Conservation (phyloP, 2,113 vertebrate genomes). For the Gila orcuttii region DNA sequence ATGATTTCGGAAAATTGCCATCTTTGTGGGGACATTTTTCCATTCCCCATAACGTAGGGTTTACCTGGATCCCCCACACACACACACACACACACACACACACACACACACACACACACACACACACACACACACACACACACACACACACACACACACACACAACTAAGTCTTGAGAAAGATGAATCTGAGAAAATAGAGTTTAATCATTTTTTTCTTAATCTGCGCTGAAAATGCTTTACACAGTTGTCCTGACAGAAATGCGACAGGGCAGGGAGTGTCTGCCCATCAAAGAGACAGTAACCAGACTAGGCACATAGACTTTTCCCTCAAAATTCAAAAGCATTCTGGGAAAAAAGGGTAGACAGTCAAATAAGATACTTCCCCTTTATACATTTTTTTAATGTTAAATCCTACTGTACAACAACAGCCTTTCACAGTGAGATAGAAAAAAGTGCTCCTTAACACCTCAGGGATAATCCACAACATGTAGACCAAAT, state of each 20-base stretch:
- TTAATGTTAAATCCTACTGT: neutral
- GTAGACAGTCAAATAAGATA: neutral
- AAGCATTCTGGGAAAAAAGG: conserved; percentile 6
- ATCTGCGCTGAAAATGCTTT: conserved; percentile 54
- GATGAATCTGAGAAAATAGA: conserved; percentile 37
- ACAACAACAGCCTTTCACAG: neutral
- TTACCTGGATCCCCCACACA: too few relatives aligned
- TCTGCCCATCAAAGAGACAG: conserved; percentile 57
- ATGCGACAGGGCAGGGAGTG: conserved; percentile 67
- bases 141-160: neutral
- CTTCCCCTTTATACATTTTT: neutral
- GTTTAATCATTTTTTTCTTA: conserved; percentile 68
- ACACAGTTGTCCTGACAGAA: conserved; percentile 39
- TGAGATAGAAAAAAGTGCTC: too few relatives aligned
- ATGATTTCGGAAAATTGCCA: too few relatives aligned
- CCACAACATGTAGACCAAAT: neutral
- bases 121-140: too few relatives aligned
- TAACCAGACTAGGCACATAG: conserved; percentile 50
- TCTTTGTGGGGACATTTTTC: too few relatives aligned
- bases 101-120: too few relatives aligned
- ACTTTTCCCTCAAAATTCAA: neutral
- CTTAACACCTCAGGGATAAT: too few relatives aligned
- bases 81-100: too few relatives aligned
- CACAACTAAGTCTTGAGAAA: neutral
- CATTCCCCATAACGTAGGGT: too few relatives aligned